Evolutionary conservation across 1,140 invertebrate genomes (phyloP).

Genomic region (Phortica variegata): DNA sequence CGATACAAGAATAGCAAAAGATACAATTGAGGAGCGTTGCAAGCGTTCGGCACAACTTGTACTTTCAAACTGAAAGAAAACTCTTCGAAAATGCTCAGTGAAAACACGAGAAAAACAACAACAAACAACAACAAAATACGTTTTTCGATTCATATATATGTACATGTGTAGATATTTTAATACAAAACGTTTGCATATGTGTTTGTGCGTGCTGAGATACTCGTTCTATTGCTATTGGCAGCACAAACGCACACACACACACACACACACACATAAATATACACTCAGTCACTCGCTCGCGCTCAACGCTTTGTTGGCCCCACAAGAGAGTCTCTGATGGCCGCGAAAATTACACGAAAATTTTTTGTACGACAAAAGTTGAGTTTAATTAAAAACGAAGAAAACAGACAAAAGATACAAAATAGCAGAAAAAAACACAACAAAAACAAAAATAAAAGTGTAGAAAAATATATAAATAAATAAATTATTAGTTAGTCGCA

Average conservation of each 20-base stretch:
- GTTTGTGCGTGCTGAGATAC: too few species aligned
- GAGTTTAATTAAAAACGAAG: conserved; percentile 45
- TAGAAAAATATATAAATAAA: too few species aligned
- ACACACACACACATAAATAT: conserved; percentile 15
- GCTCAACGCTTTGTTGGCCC: too few species aligned
- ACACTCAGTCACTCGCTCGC: conserved; percentile 6
- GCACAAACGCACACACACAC: conserved; percentile 8
- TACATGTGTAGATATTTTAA: too few species aligned
- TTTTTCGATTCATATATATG: too few species aligned
- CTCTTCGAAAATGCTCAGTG: too few species aligned
- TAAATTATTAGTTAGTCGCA: conserved; percentile 42
- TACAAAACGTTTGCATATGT: too few species aligned
- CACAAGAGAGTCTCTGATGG: conserved; percentile 24
- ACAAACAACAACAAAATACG: too few species aligned
- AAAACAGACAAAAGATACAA: conserved; percentile 16
- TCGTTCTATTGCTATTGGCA: conserved; percentile 15
- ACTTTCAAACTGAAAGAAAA: conserved; percentile 37
- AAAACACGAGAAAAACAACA: too few species aligned
- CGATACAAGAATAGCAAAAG: too few species aligned
- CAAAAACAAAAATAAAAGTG: conserved; percentile 16
- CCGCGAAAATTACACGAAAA: conserved; percentile 36
- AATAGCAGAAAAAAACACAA: conserved; percentile 22
- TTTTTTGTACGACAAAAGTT: conserved; percentile 40
- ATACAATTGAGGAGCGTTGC: too few species aligned
- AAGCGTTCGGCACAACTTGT: conserved; percentile 40